A percentile compares a stretch with the other conserved stretches of the same genome.
Conservation (phyloP, 1,140 invertebrate genomes). For the Cyphomyrmex costatus region DNA sequence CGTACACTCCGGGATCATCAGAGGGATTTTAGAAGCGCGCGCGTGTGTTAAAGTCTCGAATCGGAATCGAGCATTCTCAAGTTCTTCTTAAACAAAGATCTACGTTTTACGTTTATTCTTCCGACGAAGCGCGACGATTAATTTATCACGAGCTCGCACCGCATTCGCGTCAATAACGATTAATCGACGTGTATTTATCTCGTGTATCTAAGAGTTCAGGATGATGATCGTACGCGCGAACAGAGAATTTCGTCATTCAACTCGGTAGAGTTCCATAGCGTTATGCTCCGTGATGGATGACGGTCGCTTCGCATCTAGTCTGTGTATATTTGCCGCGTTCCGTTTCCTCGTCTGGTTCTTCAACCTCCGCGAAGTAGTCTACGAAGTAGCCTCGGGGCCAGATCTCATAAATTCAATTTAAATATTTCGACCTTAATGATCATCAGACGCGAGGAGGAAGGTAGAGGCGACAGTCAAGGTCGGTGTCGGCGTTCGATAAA, state of each 20-base stretch:
- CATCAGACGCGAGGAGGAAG: conserved; percentile 70
- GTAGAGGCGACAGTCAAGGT: conserved; percentile 76
- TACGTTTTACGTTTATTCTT: not conserved
- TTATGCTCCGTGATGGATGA: conserved; percentile 46
- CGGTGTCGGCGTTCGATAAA: conserved; percentile 50
- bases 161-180: conserved; percentile 18
- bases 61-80: conserved; percentile 5
- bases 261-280: not conserved
- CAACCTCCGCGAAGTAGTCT: conserved; percentile 59
- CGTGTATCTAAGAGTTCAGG: not conserved
- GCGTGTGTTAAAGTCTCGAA: conserved; percentile 35
- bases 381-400: conserved; percentile 71
- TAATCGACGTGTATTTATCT: conserved; percentile 6
- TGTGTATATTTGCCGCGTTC: conserved; percentile 32
- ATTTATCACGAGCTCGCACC: not conserved
- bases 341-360: conserved; percentile 50
- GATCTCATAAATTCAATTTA: conserved; percentile 85
- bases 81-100: not conserved
- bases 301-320: conserved; percentile 13
- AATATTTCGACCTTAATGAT: conserved; percentile 86
- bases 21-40: conserved; percentile 50
- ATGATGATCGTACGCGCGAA: not conserved
- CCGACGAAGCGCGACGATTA: conserved; percentile 21
- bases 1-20: conserved; percentile 54
- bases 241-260: conserved; percentile 42